phyloP scores from a whole-genome alignment of 1,140 invertebrate genomes.

The Laodelphax striatellus region DNA sequence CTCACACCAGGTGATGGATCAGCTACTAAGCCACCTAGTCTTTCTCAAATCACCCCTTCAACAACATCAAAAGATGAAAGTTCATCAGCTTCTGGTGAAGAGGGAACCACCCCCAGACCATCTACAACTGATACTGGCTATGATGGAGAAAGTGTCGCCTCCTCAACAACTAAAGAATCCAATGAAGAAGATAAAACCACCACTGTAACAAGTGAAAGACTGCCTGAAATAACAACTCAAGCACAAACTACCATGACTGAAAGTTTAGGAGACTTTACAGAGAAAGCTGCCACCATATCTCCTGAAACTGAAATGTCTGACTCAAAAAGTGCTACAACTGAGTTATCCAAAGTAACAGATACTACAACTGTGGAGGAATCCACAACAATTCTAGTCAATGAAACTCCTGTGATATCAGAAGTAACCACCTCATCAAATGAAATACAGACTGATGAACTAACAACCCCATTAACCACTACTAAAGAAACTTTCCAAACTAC shows the following conservation, averaged over 20 bases:
- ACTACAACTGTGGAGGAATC: constrained; percentile 22
- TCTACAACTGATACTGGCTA: neutral
- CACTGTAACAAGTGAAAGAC: neutral
- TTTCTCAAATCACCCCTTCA: neutral
- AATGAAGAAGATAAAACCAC: neutral
- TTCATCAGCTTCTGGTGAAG: too few species aligned
- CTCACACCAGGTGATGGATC: neutral
- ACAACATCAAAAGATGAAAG: too few species aligned
- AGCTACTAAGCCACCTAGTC: neutral
- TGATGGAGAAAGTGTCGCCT: neutral
- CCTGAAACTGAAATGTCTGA: neutral
- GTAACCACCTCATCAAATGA: neutral
- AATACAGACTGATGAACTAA: too few species aligned
- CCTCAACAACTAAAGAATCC: neutral
- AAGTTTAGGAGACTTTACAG: too few species aligned
- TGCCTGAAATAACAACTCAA: constrained; percentile 4
- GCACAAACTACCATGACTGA: neutral
- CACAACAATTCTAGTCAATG: too few species aligned
- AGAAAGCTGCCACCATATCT: neutral
- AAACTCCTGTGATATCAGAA: neutral
- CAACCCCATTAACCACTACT: too few species aligned
- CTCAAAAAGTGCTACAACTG: constrained; percentile 22
- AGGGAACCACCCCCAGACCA: neutral
- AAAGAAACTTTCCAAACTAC: constrained; percentile 19
- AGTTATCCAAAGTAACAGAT: constrained; percentile 24